Conservation (phyloP, 2,797 vertebrate genomes). For the Kryptopterus vitreolus region DNA sequence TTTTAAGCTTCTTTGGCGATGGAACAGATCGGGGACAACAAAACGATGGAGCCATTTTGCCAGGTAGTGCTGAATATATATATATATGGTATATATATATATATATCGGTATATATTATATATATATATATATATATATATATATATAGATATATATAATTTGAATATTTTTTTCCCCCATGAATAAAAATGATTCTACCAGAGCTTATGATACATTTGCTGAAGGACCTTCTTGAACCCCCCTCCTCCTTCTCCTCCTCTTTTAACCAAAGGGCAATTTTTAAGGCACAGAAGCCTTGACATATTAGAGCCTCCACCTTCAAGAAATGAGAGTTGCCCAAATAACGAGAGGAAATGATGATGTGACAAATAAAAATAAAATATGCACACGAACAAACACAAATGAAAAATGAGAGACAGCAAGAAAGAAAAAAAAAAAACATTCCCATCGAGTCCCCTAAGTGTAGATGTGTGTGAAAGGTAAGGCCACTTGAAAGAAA, state of each 20-base stretch:
- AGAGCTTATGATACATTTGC: slow-evolving; percentile 30
- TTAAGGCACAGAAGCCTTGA: slow-evolving; percentile 86
- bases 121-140: too few relatives aligned
- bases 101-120: too few relatives aligned
- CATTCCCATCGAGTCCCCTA: slow-evolving; percentile 64
- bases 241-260: slow-evolving; percentile 38
- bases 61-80: slow-evolving; percentile 43
- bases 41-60: slow-evolving; percentile 57
- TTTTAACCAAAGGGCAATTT: slow-evolving; percentile 69
- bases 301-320: slow-evolving; percentile 83
- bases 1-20: slow-evolving; percentile 68
- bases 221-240: slow-evolving; percentile 53
- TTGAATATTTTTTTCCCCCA: too few relatives aligned
- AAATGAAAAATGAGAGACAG: slow-evolving; percentile 59
- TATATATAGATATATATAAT: too few relatives aligned
- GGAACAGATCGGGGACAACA: slow-evolving; percentile 62
- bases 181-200: slow-evolving; percentile 45
- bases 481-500: slow-evolving; percentile 82
- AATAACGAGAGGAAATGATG: slow-evolving; percentile 68
- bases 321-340: slow-evolving; percentile 78
- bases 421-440: slow-evolving; percentile 38
- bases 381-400: slow-evolving; percentile 59
- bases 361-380: slow-evolving; percentile 66
- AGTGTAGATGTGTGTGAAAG: slow-evolving; percentile 76
- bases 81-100: too few relatives aligned